These are phyloP conservation scores for Paradoxurus hermaphroditus DNA, from an alignment of 2,113 vertebrate genomes.

Conservation along the genomic window DNA sequence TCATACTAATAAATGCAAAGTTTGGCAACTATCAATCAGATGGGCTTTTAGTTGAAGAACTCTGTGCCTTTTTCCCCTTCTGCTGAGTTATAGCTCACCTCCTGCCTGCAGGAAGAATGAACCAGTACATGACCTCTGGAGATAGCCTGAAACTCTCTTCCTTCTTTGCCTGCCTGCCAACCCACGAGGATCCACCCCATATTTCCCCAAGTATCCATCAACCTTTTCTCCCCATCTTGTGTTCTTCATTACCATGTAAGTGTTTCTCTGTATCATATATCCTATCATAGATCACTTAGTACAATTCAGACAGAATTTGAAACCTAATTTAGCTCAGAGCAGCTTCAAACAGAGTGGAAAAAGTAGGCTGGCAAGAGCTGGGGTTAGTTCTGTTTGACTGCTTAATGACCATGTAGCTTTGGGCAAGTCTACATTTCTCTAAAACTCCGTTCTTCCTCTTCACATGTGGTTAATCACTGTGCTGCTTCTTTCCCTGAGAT, in stretches of 20 bases:
- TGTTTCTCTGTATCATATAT: background rate
- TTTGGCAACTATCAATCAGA: background rate
- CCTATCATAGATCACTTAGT: background rate
- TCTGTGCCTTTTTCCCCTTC: background rate
- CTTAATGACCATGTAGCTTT: background rate
- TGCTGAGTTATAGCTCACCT: background rate
- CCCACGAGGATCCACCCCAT: background rate
- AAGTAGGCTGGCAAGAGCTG: background rate
- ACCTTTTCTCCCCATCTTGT: background rate
- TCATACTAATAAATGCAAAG: background rate
- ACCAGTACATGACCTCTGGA: background rate
- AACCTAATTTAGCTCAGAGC: background rate
- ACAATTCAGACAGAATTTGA: background rate
- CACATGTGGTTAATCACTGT: background rate
- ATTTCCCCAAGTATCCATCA: background rate
- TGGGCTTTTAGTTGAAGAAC: background rate
- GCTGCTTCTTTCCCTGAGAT: background rate
- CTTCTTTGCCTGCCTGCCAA: background rate
- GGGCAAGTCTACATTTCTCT: background rate
- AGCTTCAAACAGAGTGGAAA: background rate
- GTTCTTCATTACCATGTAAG: background rate
- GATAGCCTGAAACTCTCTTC: background rate
- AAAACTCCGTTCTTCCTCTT: background rate
- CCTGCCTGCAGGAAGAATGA: background rate
- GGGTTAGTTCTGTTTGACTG: background rate